Evolutionary conservation across 2,797 vertebrate genomes (phyloP).

Genomic region (Petrocephalus schoutedeni): DNA sequence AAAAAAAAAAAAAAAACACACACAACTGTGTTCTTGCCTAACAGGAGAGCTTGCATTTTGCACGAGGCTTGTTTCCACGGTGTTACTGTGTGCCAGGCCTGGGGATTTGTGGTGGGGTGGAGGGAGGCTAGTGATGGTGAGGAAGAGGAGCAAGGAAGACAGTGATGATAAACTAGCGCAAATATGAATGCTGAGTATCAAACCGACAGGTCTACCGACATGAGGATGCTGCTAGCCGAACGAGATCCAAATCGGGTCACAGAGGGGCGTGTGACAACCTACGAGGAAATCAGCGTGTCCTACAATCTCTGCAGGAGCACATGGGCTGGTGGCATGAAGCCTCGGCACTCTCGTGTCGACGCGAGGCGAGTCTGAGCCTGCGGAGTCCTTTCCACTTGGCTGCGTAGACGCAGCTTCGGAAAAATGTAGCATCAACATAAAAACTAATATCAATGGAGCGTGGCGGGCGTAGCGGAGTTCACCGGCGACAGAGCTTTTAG

Average conservation of each 20-base stretch:
- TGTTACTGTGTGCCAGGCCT: not conserved
- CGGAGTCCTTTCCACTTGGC: not conserved
- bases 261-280: not conserved
- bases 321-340: not conserved
- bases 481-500: not conserved
- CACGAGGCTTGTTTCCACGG: not conserved
- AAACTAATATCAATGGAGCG: constrained; percentile 16
- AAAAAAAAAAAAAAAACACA: constrained; percentile 50
- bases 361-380: not conserved
- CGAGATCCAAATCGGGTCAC: not conserved
- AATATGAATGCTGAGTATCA: not conserved
- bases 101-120: not conserved
- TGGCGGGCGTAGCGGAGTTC: not conserved
- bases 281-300: not conserved
- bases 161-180: not conserved
- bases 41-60: constrained; percentile 60
- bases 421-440: constrained; percentile 23
- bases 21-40: constrained; percentile 63
- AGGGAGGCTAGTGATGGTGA: not conserved
- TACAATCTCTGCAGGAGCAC: not conserved
- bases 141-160: not conserved
- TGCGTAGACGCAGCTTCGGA: not conserved
- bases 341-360: not conserved
- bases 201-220: not conserved
- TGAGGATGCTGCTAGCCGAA: not conserved